Conservation (phyloP, 2,888 invertebrate genomes). For the Hetaerina titia region DNA sequence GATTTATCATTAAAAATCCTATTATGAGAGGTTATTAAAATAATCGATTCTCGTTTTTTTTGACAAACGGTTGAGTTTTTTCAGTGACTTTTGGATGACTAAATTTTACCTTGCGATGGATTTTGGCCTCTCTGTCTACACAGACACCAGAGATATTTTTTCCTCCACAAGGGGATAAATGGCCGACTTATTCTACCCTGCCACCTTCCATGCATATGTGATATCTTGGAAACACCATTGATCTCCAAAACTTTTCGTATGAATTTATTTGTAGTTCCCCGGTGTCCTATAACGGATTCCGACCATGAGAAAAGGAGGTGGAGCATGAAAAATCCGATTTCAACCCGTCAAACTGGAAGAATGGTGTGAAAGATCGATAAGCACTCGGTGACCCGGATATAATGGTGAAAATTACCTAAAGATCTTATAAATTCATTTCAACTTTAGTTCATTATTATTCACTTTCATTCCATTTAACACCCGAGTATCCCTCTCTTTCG, state of each 20-base stretch:
- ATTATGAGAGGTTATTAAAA: too few species aligned
- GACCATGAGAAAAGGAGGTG: background rate
- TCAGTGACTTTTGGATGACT: background rate
- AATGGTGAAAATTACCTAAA: background rate
- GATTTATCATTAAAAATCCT: too few species aligned
- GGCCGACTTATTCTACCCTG: background rate
- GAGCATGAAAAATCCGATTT: background rate
- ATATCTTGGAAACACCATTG: background rate
- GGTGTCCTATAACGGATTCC: background rate
- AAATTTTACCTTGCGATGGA: background rate
- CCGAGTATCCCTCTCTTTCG: too few species aligned
- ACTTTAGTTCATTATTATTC: too few species aligned
- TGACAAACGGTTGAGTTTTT: too few species aligned
- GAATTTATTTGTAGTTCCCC: background rate
- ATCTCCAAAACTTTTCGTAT: constrained; percentile 15
- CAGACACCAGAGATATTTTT: background rate
- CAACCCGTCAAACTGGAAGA: background rate
- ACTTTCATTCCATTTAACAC: too few species aligned
- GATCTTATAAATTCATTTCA: too few species aligned
- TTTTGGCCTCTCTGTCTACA: background rate
- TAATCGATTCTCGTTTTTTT: too few species aligned
- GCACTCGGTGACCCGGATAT: background rate
- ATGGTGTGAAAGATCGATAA: background rate
- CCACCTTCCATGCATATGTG: background rate
- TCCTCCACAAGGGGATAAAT: background rate